phyloP scores from a whole-genome alignment of 2,888 invertebrate species.

The Euspilapteryx auroguttella region DNA sequence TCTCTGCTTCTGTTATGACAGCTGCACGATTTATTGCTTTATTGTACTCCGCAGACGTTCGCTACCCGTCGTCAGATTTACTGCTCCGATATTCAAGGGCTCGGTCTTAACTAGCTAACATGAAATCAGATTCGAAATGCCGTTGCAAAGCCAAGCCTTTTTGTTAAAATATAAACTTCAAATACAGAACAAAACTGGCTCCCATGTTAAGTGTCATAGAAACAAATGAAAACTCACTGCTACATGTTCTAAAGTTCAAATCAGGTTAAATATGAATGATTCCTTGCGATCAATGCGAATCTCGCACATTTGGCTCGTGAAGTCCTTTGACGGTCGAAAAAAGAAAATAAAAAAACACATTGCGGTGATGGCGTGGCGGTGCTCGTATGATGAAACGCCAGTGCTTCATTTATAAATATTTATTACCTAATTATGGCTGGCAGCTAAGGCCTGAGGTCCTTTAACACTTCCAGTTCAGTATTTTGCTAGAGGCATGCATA shows the following conservation, averaged over 20 bases:
- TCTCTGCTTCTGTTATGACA: slow-evolving; percentile 16
- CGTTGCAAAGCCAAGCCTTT: too few species aligned
- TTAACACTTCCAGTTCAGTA: slow-evolving; percentile 30
- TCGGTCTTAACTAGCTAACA: slow-evolving; percentile 19
- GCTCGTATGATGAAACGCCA: slow-evolving; percentile 22
- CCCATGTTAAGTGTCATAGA: too few species aligned
- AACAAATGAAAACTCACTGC: too few species aligned
- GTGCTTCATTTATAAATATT: slow-evolving; percentile 49
- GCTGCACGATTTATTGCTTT: slow-evolving; percentile 17
- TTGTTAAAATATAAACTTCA: too few species aligned
- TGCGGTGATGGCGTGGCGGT: slow-evolving; percentile 13
- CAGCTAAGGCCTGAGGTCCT: slow-evolving; percentile 14
- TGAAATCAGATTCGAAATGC: slow-evolving; percentile 26
- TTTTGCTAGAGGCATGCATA: slow-evolving; percentile 22
- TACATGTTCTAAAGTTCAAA: too few species aligned
- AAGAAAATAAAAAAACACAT: slow-evolving; percentile 20
- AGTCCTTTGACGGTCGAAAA: slow-evolving; percentile 22
- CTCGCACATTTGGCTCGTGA: slow-evolving; percentile 12
- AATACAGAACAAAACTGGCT: too few species aligned
- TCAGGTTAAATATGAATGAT: too few species aligned
- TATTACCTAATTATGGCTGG: slow-evolving; percentile 41
- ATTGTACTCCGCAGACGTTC: slow-evolving; percentile 9
- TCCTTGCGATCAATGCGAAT: too few species aligned
- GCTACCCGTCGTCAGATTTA: slow-evolving; percentile 8
- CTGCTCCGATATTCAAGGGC: too few species aligned